Evolutionary conservation across 1,140 invertebrate genomes (phyloP).

Genomic region (Hyphantria cunea): DNA sequence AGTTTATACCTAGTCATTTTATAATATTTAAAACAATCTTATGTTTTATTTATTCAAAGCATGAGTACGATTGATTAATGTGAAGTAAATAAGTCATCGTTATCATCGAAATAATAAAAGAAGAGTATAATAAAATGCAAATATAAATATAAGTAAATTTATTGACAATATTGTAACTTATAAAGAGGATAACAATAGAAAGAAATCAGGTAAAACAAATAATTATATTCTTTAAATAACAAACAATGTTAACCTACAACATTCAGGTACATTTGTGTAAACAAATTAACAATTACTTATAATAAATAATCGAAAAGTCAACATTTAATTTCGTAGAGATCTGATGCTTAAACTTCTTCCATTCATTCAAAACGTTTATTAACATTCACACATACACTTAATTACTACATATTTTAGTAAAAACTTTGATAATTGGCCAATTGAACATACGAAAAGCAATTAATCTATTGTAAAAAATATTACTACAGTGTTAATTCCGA

Average conservation of each 20-base stretch:
- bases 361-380: not conserved
- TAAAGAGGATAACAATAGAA: constrained; percentile 19
- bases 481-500: not conserved
- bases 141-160: no score
- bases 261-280: constrained; percentile 38
- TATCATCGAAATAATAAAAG: no score
- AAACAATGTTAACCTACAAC: constrained; percentile 10
- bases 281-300: constrained; percentile 24
- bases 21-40: no score
- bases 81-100: no score
- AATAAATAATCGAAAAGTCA: constrained; percentile 30
- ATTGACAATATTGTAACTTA: no score
- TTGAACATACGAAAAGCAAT: constrained; percentile 2
- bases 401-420: no score
- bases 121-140: no score
- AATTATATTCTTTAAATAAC: constrained; percentile 6
- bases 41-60: no score
- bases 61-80: no score
- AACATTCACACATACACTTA: no score
- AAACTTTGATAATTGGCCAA: constrained; percentile 14
- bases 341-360: constrained; percentile 6
- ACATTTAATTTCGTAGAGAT: constrained; percentile 16
- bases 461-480: no score
- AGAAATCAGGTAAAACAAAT: constrained; percentile 11
- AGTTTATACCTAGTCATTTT: no score